phyloP scores from a whole-genome alignment of 2,113 vertebrate genomes.

The Myotis lucifugus region DNA sequence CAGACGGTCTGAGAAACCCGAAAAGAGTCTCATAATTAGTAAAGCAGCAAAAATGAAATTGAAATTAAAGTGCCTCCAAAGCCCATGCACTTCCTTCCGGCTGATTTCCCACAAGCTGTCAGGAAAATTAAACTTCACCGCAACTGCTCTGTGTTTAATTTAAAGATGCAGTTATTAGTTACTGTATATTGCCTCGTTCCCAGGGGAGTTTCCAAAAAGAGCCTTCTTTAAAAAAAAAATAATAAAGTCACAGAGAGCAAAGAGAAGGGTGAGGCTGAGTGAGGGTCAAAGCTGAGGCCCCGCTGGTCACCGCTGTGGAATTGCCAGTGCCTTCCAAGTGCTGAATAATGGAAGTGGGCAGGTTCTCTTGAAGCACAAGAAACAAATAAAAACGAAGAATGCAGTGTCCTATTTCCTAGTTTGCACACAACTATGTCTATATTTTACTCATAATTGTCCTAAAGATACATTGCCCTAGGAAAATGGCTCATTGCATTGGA shows the following conservation, averaged over 20 bases:
- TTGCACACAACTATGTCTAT: conserved; percentile 48
- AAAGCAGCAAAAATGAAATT: not conserved
- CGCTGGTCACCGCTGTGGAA: not conserved
- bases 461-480: conserved; percentile 60
- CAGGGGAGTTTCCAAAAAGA: not conserved
- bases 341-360: not conserved
- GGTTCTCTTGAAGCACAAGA: not conserved
- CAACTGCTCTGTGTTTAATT: not conserved
- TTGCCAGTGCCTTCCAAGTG: not conserved
- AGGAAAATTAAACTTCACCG: not conserved
- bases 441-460: conserved; percentile 66
- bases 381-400: conserved; percentile 45
- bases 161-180: not conserved
- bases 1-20: not conserved
- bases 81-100: not conserved
- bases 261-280: not conserved
- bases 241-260: not conserved
- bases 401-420: not conserved
- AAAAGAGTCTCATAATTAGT: not conserved
- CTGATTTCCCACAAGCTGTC: not conserved
- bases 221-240: not conserved
- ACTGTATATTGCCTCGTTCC: not conserved
- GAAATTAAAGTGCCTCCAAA: not conserved
- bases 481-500: conserved; percentile 56
- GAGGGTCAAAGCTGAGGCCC: not conserved